Evolutionary conservation across 92 coral and sea anemone species (phyloP), one percentile per base, ranked within the genome.

Genomic region (Phymanthus crucifer): DNA sequence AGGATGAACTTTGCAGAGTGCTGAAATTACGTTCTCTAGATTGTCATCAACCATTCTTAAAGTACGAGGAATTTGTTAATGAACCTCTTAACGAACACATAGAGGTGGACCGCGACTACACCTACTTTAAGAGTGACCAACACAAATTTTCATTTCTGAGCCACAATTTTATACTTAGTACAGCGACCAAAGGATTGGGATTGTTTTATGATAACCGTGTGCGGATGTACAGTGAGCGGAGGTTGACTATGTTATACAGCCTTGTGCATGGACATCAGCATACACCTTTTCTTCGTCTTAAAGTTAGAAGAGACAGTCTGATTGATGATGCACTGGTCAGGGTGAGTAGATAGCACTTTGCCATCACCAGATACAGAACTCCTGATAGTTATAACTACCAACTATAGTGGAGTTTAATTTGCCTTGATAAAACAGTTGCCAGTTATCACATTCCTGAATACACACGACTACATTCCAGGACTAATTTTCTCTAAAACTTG

Each of bases 301-400:
- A 92, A 65, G 99, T 96, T 21, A 88, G 92, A n/a, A 72, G 99
- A 70, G 98, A 96, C 74, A 94, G 93, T 76, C 76, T 96, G 83
- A 93, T 96, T 74, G 98, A 91, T 61, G 99, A 96, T 83, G 99
- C 99, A 50, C 91, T 96, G 40, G 98, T 96, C 45, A 96, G 90
- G 72, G 99, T 96, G 85, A 96, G 99, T 91, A 16, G 26, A 29
- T 24, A n/a, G n/a, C n/a, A n/a, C 33, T 14, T 61, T 7, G 11
- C 1, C 34, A 3, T 29, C 13, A 17, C 16, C 50, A 45, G n/a
- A n/a, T n/a, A n/a, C n/a, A n/a, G n/a, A n/a, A n/a, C n/a, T n/a
- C n/a, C n/a, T n/a, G n/a, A n/a, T n/a, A n/a, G n/a, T n/a, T n/a
- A n/a, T n/a, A n/a, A n/a, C n/a, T n/a, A n/a, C n/a, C n/a, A n/a